Evolutionary conservation across 2,888 invertebrate genomes (phyloP), one percentile per base, ranked within the genome.

Genomic region (Tenthredo livida): DNA sequence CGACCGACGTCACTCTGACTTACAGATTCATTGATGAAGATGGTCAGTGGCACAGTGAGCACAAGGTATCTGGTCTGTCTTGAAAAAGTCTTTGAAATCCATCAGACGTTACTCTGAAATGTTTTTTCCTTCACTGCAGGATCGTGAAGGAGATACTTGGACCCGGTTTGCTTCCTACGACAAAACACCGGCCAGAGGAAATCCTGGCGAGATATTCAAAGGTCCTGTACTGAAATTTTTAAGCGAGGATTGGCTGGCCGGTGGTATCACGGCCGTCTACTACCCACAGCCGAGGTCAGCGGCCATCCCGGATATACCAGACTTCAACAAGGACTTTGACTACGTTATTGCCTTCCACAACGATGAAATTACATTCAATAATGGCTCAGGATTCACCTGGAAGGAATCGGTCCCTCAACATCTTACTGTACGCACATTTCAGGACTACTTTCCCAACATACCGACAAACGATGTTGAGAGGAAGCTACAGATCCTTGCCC

Each of bases 21-120:
- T 85, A 85, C 70, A 77, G 82, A 77, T 70, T 85, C 21, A 37
- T 85, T 5, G 85, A 85, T 25, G 85, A 85, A 72, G 43, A 82
- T 47, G 85, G 58, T 17, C 80, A 82, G 58, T 85, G 85, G 85
- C 85, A 85, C 80, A 67, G 72, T 17, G 85, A 85, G 25, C 72
- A 70, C 82, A 80, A 85, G 85, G 85, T 85, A 67, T 2, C 37
- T 50, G 12, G 21, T 7, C 43, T 43, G 10, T 0, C 5, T n/a
- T 21, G 10, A 5, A 73, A 47, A n/a, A n/a, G 43, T 21, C 3
- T 7, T n/a, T 2, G 21, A 40, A 72, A 72, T n/a, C 21, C 17
- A 6, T n/a, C 4, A 17, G 17, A 15, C 1, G 5, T 50, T 50
- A 2, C 0, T 50, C 4, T 17, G n/a, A 7, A n/a, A 54, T 54